phyloP scores from a whole-genome alignment of 2,888 invertebrate genomes.

The Cordilura impudica region DNA sequence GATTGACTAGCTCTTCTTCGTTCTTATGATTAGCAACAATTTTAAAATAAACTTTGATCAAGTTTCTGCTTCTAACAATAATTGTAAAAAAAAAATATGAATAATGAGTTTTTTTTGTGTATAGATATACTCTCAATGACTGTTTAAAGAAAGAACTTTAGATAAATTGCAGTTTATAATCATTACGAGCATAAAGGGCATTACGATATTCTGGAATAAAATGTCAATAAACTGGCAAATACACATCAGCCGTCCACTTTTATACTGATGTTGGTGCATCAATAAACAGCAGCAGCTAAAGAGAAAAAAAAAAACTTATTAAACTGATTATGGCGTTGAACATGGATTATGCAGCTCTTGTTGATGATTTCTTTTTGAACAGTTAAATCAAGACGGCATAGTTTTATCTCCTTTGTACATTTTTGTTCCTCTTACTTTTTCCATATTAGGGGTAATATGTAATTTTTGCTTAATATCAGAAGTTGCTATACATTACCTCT shows the following conservation, averaged over 20 bases:
- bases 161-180: neutral
- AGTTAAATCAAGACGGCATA: constrained; percentile 60
- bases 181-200: neutral
- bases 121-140: too few species aligned
- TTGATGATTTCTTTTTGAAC: constrained; percentile 11
- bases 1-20: constrained; percentile 2
- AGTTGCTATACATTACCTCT: neutral
- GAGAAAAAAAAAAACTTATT: neutral
- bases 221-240: neutral
- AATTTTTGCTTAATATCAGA: constrained; percentile 35
- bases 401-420: neutral
- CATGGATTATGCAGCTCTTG: too few species aligned
- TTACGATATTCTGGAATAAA: neutral
- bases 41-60: neutral
- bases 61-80: neutral
- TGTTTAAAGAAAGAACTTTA: too few species aligned
- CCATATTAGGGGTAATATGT: constrained; percentile 60
- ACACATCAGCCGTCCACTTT: constrained; percentile 6
- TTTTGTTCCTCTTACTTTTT: neutral
- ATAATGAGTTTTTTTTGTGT: too few species aligned
- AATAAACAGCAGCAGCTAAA: neutral
- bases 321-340: constrained; percentile 6
- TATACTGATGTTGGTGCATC: neutral
- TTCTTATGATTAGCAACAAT: neutral
- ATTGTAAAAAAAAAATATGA: neutral